Conservation (phyloP, 2,797 vertebrate species). For the Huso huso region DNA sequence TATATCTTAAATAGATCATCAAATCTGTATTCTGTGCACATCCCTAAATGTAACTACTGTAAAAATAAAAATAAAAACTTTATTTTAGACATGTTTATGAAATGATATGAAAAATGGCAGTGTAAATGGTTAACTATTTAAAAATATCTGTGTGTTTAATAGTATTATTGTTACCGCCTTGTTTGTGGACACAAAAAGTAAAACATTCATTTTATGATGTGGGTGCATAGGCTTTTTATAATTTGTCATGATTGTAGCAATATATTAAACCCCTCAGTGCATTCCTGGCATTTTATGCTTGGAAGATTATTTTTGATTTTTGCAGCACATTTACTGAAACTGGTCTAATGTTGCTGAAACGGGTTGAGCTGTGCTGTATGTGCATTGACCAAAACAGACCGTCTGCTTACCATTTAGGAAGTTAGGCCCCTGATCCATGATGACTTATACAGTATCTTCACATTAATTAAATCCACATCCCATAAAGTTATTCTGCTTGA, state of each 20-base stretch:
- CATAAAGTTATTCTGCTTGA: slow-evolving; percentile 74
- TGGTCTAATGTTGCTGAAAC: slow-evolving; percentile 10
- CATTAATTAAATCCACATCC: slow-evolving; percentile 76
- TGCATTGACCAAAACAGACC: slow-evolving; percentile 21
- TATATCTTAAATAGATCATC: too few relatives aligned
- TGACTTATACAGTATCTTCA: slow-evolving; percentile 60
- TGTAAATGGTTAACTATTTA: too few relatives aligned
- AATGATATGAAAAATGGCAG: too few relatives aligned
- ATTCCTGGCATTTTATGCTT: slow-evolving; percentile 19
- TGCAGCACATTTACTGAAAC: slow-evolving; percentile 27
- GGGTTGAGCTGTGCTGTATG: not conserved
- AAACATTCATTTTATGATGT: slow-evolving; percentile 7
- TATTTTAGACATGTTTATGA: too few relatives aligned
- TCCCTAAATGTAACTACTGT: too few relatives aligned
- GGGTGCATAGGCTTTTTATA: slow-evolving; percentile 6
- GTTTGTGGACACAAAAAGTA: not conserved
- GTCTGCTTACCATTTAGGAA: slow-evolving; percentile 55
- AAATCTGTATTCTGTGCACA: too few relatives aligned
- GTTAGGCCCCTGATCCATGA: slow-evolving; percentile 64
- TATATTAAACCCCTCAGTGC: slow-evolving; percentile 22
- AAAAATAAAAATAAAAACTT: too few relatives aligned
- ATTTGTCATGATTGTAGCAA: slow-evolving; percentile 14
- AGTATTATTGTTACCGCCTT: too few relatives aligned
- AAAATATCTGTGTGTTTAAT: too few relatives aligned
- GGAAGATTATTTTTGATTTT: slow-evolving; percentile 22